Evolutionary conservation across 2,888 invertebrate species (phyloP), one percentile per base, ranked within the genome.

Genomic region (Entomobrya multifasciata): DNA sequence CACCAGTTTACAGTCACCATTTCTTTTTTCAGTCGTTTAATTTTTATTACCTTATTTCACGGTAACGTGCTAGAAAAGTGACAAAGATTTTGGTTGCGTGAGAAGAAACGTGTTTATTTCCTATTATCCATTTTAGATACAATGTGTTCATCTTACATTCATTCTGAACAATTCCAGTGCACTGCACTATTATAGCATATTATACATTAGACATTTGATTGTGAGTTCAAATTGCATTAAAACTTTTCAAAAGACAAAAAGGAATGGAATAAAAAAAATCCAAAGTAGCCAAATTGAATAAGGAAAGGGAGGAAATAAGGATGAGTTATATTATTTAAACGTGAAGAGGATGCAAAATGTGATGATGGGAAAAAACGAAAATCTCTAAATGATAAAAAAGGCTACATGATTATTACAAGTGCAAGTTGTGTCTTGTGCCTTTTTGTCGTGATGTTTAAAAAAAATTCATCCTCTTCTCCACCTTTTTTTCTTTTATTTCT

Each of bases 391-490:
- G 30, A 36, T 30, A 65, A 65, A 65, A 65, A 8, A 27, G 55
- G 8, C 10, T 65, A n/a, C 17, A 65, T 41, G 17, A n/a, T 65
- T 65, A 65, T n/a, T n/a, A 30, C 36, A 65, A 30, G 30, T 55
- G 30, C 17, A 36, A 10, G 30, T 36, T 41, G 36, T 36, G 44
- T 17, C 47, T 55, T 62, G 22, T 15, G 70, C 20, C 15, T 55
- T 10, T 6, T 52, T 30, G 72, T 81, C 81, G 81, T 81, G 81
- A 81, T 81, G 44, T 60, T 65, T 67, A 36, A n/a, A 27, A 60
- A 30, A 15, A 36, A 36, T 65, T 65, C 41, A 13, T 30, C 13
- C 60, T 8, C 36, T 36, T 17, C 17, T 41, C 20, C 25, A 25
- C 41, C 11, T 65, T 41, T 20, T 65, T 41, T 36, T 65, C 17